Conservation (phyloP, 1,140 invertebrate species). For the Pseudomyrmex gracilis region DNA sequence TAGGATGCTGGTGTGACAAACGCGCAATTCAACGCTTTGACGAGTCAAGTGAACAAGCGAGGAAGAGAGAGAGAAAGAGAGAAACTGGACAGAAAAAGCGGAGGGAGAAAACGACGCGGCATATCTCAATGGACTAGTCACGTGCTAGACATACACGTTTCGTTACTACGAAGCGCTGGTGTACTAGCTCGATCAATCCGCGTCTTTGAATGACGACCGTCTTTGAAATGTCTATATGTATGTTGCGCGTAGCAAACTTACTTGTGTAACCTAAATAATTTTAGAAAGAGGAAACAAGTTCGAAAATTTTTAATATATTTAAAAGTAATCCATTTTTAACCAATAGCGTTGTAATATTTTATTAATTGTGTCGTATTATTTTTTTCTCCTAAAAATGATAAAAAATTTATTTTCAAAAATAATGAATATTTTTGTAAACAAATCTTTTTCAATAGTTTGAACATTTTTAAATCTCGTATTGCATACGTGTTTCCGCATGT, state of each 20-base stretch:
- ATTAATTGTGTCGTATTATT: too few species aligned
- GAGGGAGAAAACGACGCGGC: constrained; percentile 28
- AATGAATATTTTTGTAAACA: too few species aligned
- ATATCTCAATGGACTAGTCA: constrained; percentile 75
- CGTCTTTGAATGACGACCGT: neutral
- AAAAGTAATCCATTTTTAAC: too few species aligned
- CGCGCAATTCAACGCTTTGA: constrained; percentile 50
- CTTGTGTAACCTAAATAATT: neutral
- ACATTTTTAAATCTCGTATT: neutral
- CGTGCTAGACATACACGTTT: constrained; percentile 66
- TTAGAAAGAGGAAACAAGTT: neutral
- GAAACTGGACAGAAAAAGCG: constrained; percentile 9
- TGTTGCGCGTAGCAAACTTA: neutral
- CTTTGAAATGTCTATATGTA: too few species aligned
- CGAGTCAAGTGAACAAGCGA: constrained; percentile 66
- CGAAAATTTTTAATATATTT: too few species aligned
- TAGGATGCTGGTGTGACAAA: constrained; percentile 24
- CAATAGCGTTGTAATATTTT: too few species aligned
- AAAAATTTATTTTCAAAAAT: too few species aligned
- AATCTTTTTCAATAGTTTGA: too few species aligned
- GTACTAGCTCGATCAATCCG: constrained; percentile 7
- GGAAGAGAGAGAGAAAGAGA: constrained; percentile 32
- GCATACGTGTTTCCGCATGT: neutral
- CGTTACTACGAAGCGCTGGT: constrained; percentile 68
- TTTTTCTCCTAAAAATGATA: neutral